phyloP scores from a whole-genome alignment of 2,113 vertebrate genomes.

The Spea multiplicata region DNA sequence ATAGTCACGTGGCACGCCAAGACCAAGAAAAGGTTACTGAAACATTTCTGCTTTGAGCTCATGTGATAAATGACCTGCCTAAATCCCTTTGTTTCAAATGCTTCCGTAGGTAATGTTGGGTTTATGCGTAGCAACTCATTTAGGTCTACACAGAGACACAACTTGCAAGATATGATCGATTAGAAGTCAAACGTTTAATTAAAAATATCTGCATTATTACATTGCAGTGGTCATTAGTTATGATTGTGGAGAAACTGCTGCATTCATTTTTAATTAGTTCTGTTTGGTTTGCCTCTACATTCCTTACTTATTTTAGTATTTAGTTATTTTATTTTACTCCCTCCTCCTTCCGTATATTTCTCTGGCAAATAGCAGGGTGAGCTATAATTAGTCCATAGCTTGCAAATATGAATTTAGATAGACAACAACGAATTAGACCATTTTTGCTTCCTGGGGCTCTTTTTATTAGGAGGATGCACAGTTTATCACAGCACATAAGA shows the following conservation, averaged over 20 bases:
- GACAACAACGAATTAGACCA: neutral
- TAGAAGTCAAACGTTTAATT: neutral
- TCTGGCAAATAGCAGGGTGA: neutral
- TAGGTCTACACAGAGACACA: too few species aligned
- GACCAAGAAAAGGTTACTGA: too few species aligned
- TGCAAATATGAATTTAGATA: slow-evolving; percentile 23
- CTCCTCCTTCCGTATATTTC: neutral
- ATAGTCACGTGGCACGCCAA: too few species aligned
- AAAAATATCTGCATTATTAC: neutral
- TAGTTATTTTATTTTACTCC: too few species aligned
- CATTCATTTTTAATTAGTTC: neutral
- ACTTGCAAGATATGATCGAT: neutral
- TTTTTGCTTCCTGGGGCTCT: neutral
- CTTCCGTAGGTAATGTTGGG: too few species aligned
- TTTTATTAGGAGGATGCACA: neutral
- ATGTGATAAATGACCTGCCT: too few species aligned
- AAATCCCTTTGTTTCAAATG: too few species aligned
- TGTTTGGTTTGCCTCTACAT: neutral
- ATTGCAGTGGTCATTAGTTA: neutral
- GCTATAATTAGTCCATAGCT: slow-evolving; percentile 12
- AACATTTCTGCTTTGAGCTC: too few species aligned
- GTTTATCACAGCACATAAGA: neutral
- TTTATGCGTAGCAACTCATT: too few species aligned
- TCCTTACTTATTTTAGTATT: neutral
- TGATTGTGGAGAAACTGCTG: neutral